Evolutionary conservation across 2,888 invertebrate species (phyloP).

Genomic region (Hirtodrosophila duncani): DNA sequence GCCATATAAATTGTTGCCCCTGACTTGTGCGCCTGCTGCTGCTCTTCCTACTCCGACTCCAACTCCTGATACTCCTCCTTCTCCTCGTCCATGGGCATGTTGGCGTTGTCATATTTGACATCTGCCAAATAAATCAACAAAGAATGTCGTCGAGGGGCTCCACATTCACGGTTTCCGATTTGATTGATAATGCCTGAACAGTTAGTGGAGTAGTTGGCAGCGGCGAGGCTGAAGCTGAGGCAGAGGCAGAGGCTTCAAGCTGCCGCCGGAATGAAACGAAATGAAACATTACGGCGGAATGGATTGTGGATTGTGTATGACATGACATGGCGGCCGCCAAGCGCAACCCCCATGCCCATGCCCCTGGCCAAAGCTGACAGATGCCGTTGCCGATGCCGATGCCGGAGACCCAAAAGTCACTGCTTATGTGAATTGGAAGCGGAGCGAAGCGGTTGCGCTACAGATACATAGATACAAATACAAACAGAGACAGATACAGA

Average conservation of each 20-base stretch:
- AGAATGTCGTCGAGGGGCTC: slow-evolving; percentile 30
- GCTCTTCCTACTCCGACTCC: background rate
- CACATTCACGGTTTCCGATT: slow-evolving; percentile 47
- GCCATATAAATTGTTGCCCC: slow-evolving; percentile 70
- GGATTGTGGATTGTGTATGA: slow-evolving; percentile 58
- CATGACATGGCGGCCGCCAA: slow-evolving; percentile 67
- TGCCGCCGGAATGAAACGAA: slow-evolving; percentile 65
- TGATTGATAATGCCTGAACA: slow-evolving; percentile 73
- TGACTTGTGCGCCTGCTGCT: no score
- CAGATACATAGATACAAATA: background rate
- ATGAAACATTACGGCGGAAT: slow-evolving; percentile 70
- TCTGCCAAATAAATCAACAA: slow-evolving; percentile 67
- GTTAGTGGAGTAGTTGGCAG: no score
- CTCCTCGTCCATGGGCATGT: no score
- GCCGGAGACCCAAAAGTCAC: slow-evolving; percentile 16
- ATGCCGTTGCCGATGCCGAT: slow-evolving; percentile 21
- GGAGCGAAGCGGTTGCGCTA: slow-evolving; percentile 58
- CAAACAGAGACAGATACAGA: background rate
- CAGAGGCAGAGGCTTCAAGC: slow-evolving; percentile 17
- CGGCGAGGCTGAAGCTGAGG: slow-evolving; percentile 6
- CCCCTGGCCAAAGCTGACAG: slow-evolving; percentile 22
- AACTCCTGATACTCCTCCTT: slow-evolving; percentile 29
- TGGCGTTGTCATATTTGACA: slow-evolving; percentile 73
- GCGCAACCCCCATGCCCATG: slow-evolving; percentile 44
- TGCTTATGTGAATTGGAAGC: slow-evolving; percentile 33